Conservation (phyloP, 2,888 invertebrate genomes). For the Zaprionus lineosus region DNA sequence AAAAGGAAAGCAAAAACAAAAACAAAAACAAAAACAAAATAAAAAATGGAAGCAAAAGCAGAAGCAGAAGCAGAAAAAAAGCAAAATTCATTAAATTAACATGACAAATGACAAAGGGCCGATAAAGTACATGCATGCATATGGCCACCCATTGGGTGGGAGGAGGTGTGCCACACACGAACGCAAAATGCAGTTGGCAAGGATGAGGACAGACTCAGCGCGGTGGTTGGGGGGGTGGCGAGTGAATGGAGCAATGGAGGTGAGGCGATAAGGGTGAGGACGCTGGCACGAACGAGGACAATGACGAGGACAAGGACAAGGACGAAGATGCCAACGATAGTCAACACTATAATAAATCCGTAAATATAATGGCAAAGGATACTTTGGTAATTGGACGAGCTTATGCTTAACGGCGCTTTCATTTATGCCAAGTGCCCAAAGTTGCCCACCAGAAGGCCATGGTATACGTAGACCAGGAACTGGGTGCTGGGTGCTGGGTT, state of each 20-base stretch:
- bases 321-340: constrained; percentile 42
- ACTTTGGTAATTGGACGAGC: constrained; percentile 75
- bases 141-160: too few relatives aligned
- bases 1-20: constrained; percentile 25
- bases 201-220: too few relatives aligned
- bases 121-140: constrained; percentile 67
- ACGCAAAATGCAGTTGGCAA: constrained; percentile 32
- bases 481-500: too few relatives aligned
- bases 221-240: too few relatives aligned
- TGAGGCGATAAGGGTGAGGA: too few relatives aligned
- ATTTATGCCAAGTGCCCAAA: constrained; percentile 66
- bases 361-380: constrained; percentile 73
- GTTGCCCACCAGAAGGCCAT: constrained; percentile 27
- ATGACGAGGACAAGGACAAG: neutral
- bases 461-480: constrained; percentile 1
- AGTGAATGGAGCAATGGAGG: too few relatives aligned
- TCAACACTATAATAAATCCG: constrained; percentile 75
- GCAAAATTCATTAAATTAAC: constrained; percentile 73
- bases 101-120: constrained; percentile 72
- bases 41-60: constrained; percentile 31
- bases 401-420: constrained; percentile 75
- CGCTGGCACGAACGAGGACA: too few relatives aligned
- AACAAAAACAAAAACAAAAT: constrained; percentile 16
- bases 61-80: constrained; percentile 13
- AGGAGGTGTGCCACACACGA: constrained; percentile 15